phyloP scores from a whole-genome alignment of 2,113 vertebrate genomes.

The Coracopsis vasa region DNA sequence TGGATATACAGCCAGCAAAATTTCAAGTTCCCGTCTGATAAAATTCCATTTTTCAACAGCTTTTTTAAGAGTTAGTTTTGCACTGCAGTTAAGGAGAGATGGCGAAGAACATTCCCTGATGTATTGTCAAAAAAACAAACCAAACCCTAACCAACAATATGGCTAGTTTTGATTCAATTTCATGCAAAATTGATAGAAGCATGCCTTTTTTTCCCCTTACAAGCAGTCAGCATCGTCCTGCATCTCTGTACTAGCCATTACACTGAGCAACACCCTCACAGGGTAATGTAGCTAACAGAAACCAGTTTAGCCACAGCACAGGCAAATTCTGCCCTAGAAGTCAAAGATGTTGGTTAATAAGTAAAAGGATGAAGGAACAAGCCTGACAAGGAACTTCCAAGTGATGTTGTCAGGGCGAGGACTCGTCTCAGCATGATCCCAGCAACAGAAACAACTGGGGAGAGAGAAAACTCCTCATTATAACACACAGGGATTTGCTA shows the following conservation, averaged over 20 bases:
- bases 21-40: background rate
- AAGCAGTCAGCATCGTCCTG: background rate
- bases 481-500: background rate
- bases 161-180: background rate
- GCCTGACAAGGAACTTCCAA: background rate
- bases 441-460: background rate
- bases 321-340: background rate
- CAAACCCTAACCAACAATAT: background rate
- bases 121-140: background rate
- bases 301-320: background rate
- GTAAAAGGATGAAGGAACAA: background rate
- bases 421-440: background rate
- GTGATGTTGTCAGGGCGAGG: background rate
- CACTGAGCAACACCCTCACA: background rate
- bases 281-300: background rate
- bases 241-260: background rate
- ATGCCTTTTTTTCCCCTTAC: background rate
- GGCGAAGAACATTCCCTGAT: background rate
- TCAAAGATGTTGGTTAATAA: background rate
- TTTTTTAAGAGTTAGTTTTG: background rate
- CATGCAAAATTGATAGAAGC: background rate
- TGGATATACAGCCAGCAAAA: background rate
- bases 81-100: background rate
- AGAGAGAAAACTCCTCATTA: background rate
- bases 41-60: constrained; percentile 27